phyloP scores from a whole-genome alignment of 2,113 vertebrate genomes.

The Sapayoa aenigma region DNA sequence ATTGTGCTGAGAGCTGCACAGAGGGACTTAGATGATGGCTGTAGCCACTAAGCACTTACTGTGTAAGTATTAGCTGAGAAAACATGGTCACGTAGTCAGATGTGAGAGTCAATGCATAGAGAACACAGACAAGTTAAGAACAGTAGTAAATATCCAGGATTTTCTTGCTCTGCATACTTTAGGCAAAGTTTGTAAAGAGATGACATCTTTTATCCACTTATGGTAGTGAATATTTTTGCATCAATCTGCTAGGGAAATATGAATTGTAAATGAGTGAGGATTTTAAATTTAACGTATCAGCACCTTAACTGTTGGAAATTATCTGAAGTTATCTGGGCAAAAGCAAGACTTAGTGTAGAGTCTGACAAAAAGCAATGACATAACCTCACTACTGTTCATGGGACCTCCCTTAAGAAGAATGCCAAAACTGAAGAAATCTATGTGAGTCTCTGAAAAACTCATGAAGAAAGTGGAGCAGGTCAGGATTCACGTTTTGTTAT shows the following conservation, averaged over 20 bases:
- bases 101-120: neutral
- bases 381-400: neutral
- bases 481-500: neutral
- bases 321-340: neutral
- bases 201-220: neutral
- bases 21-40: neutral
- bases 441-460: neutral
- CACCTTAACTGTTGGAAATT: neutral
- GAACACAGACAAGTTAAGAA: neutral
- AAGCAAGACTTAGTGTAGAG: neutral
- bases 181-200: neutral
- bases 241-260: neutral
- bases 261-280: neutral
- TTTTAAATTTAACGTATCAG: neutral
- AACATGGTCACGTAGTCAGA: neutral
- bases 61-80: neutral
- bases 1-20: neutral
- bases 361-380: neutral
- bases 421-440: neutral
- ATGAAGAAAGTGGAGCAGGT: neutral
- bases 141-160: neutral
- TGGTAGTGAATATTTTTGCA: neutral
- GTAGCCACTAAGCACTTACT: neutral
- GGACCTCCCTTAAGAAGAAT: neutral
- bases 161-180: neutral